phyloP scores from a whole-genome alignment of 2,113 vertebrate genomes.

The Actenoides lindsayi region DNA sequence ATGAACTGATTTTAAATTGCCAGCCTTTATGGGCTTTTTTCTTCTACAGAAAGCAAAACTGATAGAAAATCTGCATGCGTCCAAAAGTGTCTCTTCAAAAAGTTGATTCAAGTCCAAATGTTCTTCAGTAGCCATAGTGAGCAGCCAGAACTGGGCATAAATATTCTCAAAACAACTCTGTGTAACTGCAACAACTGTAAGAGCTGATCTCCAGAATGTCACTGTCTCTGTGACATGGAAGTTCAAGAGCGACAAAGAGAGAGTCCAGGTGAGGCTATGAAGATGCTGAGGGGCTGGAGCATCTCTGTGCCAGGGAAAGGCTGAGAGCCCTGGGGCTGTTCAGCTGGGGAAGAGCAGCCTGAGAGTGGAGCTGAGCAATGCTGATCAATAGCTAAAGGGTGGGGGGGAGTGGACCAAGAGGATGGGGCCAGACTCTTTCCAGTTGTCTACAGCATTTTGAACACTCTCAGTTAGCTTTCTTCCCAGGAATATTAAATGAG shows the following conservation, averaged over 20 bases:
- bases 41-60: not conserved
- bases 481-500: not conserved
- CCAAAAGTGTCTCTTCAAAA: not conserved
- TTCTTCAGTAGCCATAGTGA: not conserved
- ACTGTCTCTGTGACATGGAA: not conserved
- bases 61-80: not conserved
- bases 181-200: not conserved
- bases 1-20: not conserved
- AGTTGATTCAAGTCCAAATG: not conserved
- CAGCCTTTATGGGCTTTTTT: not conserved
- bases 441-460: not conserved
- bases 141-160: not conserved
- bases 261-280: too few relatives aligned
- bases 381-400: not conserved
- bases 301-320: too few relatives aligned
- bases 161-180: not conserved
- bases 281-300: too few relatives aligned
- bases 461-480: not conserved
- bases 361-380: too few relatives aligned
- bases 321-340: too few relatives aligned
- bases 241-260: too few relatives aligned
- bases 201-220: rapidly evolving
- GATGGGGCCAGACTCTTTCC: too few relatives aligned
- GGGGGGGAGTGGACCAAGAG: not conserved
- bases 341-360: too few relatives aligned